phyloP scores from a whole-genome alignment of 2,113 vertebrate genomes.

The Oxyura jamaicensis region DNA sequence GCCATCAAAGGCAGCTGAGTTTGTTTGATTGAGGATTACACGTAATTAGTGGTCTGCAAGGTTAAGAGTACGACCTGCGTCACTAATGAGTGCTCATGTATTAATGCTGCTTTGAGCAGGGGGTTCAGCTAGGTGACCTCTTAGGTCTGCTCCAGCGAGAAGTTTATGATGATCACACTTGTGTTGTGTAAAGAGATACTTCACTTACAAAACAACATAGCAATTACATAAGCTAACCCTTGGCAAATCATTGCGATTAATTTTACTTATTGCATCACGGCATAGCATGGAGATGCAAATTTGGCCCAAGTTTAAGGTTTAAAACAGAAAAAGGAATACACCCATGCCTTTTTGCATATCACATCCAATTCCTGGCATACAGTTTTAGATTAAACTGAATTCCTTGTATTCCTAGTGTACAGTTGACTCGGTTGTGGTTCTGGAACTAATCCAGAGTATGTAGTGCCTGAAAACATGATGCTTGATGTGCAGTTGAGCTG shows the following conservation, averaged over 20 bases:
- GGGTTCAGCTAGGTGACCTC: conserved; percentile 16
- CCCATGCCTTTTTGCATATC: background rate
- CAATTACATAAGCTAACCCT: background rate
- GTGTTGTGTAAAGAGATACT: background rate
- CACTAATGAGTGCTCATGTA: conserved; percentile 4
- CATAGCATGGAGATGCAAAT: background rate
- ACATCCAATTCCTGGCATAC: background rate
- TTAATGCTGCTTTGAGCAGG: background rate
- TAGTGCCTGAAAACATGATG: background rate
- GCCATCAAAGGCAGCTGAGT: conserved; percentile 47
- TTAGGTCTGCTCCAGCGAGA: background rate
- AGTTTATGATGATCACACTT: background rate
- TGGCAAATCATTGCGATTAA: background rate
- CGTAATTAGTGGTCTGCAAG: background rate
- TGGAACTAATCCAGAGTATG: background rate
- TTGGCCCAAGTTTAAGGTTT: background rate
- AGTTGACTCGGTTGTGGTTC: background rate
- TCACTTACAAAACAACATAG: background rate
- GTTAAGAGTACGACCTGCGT: background rate
- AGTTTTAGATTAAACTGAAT: background rate
- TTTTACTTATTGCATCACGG: background rate
- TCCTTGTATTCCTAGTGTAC: background rate
- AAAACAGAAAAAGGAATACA: background rate
- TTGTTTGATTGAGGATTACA: conserved; percentile 49
- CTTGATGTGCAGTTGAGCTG: background rate